Percentiles rank a stretch among this genome's conserved stretches.
Evolutionary conservation across 2,113 vertebrate species (phyloP).

Genomic region (Etheostoma cragini): DNA sequence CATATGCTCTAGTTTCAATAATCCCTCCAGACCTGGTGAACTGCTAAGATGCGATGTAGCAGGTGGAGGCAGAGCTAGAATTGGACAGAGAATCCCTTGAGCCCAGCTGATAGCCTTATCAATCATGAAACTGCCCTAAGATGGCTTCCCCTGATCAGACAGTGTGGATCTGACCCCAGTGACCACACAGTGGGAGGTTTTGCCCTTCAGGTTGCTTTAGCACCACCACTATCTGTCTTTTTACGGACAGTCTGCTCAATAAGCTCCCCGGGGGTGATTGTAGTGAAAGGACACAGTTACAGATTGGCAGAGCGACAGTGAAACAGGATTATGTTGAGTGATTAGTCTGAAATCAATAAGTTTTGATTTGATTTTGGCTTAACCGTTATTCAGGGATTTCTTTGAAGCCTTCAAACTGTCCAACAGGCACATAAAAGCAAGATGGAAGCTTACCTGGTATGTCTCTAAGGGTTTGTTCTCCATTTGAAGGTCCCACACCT

Average conservation of each 20-base stretch:
- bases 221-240: slow-evolving; percentile 59
- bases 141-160: slow-evolving; percentile 64
- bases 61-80: slow-evolving; percentile 59
- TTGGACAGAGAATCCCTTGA: slow-evolving; percentile 64
- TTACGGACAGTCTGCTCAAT: slow-evolving; percentile 58
- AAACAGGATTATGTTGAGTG: slow-evolving; percentile 75
- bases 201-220: slow-evolving; percentile 57
- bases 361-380: slow-evolving; percentile 60
- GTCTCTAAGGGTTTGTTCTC: slow-evolving; percentile 96
- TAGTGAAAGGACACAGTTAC: slow-evolving; percentile 55
- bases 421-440: background rate
- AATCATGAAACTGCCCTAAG: slow-evolving; percentile 66
- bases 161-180: slow-evolving; percentile 57
- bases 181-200: slow-evolving; percentile 72
- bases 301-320: slow-evolving; percentile 58
- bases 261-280: slow-evolving; percentile 54
- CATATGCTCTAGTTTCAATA: slow-evolving; percentile 69
- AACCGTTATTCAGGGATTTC: slow-evolving; percentile 38
- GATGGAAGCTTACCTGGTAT: slow-evolving; percentile 87
- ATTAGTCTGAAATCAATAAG: slow-evolving; percentile 76
- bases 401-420: background rate
- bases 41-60: slow-evolving; percentile 62
- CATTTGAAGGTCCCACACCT: slow-evolving; percentile 99
- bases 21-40: slow-evolving; percentile 64
- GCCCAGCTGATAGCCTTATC: slow-evolving; percentile 68